These are phyloP conservation scores for Thunnus albacares DNA, from an alignment of 2,797 vertebrate species.

Conservation along the genomic window DNA sequence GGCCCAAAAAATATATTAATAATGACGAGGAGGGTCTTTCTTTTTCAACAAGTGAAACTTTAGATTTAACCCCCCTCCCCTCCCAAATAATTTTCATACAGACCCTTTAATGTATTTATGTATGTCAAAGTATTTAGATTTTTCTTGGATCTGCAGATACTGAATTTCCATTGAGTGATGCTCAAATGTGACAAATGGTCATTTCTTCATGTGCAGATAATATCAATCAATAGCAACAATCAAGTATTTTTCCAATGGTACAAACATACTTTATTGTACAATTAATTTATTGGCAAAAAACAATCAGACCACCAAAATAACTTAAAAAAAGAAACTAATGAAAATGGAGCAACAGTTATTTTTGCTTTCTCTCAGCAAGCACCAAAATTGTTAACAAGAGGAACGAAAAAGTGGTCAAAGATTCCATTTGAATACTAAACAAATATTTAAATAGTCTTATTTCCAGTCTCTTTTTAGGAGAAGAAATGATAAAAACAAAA, in stretches of 20 bases:
- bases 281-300: slow-evolving; percentile 90
- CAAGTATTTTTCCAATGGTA: slow-evolving; percentile 84
- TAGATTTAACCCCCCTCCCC: no score
- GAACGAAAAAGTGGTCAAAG: slow-evolving; percentile 86
- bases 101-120: no score
- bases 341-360: slow-evolving; percentile 87
- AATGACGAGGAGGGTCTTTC: no score
- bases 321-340: slow-evolving; percentile 82
- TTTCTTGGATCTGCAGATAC: not conserved
- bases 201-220: slow-evolving; percentile 26
- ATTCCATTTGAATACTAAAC: slow-evolving; percentile 85
- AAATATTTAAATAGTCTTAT: slow-evolving; percentile 87
- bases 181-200: slow-evolving; percentile 1
- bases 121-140: not conserved
- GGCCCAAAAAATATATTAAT: no score
- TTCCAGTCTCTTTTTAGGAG: slow-evolving; percentile 84
- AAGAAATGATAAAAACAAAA: slow-evolving; percentile 79
- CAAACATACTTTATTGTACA: slow-evolving; percentile 93
- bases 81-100: no score
- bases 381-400: slow-evolving; percentile 86
- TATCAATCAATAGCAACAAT: slow-evolving; percentile 31
- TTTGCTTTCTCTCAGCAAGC: slow-evolving; percentile 87
- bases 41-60: no score
- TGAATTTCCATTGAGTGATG: not conserved
- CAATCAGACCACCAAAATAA: slow-evolving; percentile 85